Evolutionary conservation across 2,113 vertebrate genomes (phyloP).

Genomic region (Bettongia penicillata): DNA sequence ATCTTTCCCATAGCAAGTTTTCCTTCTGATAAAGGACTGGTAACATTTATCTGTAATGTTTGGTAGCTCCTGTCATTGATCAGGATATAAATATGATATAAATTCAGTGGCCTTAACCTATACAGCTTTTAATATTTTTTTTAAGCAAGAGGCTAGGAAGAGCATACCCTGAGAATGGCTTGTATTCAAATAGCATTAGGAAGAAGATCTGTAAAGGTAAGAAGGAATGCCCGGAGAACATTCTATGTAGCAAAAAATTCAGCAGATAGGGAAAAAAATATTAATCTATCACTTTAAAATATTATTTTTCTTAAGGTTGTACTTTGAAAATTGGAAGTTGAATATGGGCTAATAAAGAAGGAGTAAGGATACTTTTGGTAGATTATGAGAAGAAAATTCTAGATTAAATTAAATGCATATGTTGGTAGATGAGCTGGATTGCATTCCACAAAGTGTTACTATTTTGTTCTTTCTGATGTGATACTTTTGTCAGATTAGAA

Average conservation of each 20-base stretch:
- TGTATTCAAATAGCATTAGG: conserved; percentile 53
- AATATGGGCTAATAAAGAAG: conserved; percentile 22
- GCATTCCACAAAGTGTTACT: conserved; percentile 47
- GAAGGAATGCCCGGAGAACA: conserved; percentile 59
- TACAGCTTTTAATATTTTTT: neutral
- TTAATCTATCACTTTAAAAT: conserved; percentile 2
- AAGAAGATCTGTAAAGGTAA: conserved; percentile 38
- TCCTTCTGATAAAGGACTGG: conserved; percentile 2
- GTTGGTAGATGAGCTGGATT: conserved; percentile 70
- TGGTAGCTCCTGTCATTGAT: conserved; percentile 3
- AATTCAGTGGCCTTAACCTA: conserved; percentile 40
- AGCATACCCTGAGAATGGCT: conserved; percentile 30
- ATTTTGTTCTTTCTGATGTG: conserved; percentile 60
- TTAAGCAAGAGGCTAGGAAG: neutral
- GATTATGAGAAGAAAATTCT: conserved; percentile 46
- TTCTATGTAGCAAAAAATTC: conserved; percentile 65
- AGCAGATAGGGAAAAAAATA: conserved; percentile 1
- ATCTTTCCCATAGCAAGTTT: neutral
- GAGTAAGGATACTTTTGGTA: conserved; percentile 69
- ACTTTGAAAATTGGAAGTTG: conserved; percentile 10
- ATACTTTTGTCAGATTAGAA: conserved; percentile 85
- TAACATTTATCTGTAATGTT: neutral
- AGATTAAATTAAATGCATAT: conserved; percentile 33
- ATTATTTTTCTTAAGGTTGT: conserved; percentile 6
- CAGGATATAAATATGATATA: neutral